Evolutionary conservation across 1,140 invertebrate species (phyloP), one percentile per base, ranked within the genome.

Genomic region (Trissolcus basalis): DNA sequence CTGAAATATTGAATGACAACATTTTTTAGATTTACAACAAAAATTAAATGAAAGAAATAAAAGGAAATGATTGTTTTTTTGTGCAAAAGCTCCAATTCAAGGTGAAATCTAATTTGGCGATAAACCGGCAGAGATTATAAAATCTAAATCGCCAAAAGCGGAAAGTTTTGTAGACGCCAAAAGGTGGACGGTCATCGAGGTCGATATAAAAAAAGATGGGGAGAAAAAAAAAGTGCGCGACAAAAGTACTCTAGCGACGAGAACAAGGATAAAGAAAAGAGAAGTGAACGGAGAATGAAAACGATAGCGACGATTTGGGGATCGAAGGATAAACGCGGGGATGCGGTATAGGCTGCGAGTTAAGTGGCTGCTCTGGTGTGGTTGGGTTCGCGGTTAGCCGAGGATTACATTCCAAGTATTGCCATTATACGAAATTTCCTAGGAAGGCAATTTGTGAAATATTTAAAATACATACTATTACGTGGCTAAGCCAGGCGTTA

Each of bases 401-500:
- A 72, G 77, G 79, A 85, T 86, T 85, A 87, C 82, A 83, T 87
- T 86, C 85, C 82, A 81, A 86, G 85, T 86, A 87, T 87, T 86
- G 85, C 80, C 79, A 85, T 86, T 84, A 86, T 81, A 75, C 74
- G 68, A 75, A 80, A 81, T 86, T 86, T 87, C 87, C 82, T 83
- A 85, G 86, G 85, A 86, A 86, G 76, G 82, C 86, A 87, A 88
- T 88, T 87, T 87, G 81, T 80, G 80, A 87, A 87, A 87, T 87
- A 87, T 87, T 85, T 87, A 86, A 86, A 87, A 86, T 81, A 86
- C 81, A 84, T 86, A 83, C 78, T 80, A 87, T 87, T 86, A 87
- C 77, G 63, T 50, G 50, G 79, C 78, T 80, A 80, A 84, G 78
- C 80, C 81, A 81, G 78, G 70, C 79, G 80, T 85, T 85, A 84